A percentile compares a stretch with the other conserved stretches of the same genome.
These are phyloP conservation scores for Ostrea edulis DNA, from an alignment of 1,140 invertebrate genomes.

Conservation along the genomic window DNA sequence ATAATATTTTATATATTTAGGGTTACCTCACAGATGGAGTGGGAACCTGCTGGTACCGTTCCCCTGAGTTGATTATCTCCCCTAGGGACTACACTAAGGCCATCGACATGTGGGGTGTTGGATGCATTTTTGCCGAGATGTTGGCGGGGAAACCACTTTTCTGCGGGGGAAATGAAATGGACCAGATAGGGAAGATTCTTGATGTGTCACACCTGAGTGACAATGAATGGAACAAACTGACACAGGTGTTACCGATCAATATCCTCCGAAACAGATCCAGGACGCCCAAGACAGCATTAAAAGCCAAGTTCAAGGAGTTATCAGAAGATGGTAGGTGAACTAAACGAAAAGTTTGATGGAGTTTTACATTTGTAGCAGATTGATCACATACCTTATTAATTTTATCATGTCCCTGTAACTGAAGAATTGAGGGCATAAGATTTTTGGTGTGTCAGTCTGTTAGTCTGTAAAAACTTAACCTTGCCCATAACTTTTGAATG, in stretches of 20 bases:
- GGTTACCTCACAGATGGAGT: slow-evolving; percentile 99
- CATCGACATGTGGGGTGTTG: slow-evolving; percentile 92
- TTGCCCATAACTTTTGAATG: too few species aligned
- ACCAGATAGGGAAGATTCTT: slow-evolving; percentile 65
- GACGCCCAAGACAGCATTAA: slow-evolving; percentile 44
- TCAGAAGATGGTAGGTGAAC: slow-evolving; percentile 43
- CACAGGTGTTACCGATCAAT: slow-evolving; percentile 61
- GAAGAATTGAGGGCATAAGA: too few species aligned
- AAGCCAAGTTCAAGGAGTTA: slow-evolving; percentile 44
- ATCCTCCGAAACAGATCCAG: slow-evolving; percentile 52
- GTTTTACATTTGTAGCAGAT: too few species aligned
- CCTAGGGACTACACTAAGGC: slow-evolving; percentile 98
- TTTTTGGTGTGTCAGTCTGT: too few species aligned
- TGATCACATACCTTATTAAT: too few species aligned
- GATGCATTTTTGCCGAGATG: slow-evolving; percentile 98
- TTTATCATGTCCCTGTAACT: too few species aligned
- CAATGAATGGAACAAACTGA: slow-evolving; percentile 67
- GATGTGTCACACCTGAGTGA: slow-evolving; percentile 58
- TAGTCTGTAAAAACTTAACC: too few species aligned
- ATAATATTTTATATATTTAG: slow-evolving; percentile 48
- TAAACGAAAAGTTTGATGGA: too few species aligned
- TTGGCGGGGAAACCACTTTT: slow-evolving; percentile 94
- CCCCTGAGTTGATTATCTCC: slow-evolving; percentile 99
- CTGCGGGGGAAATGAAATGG: slow-evolving; percentile 84
- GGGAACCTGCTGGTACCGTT: slow-evolving; percentile 97